Conservation (phyloP, 2,888 invertebrate genomes). For the Sminthurinus aureus region DNA sequence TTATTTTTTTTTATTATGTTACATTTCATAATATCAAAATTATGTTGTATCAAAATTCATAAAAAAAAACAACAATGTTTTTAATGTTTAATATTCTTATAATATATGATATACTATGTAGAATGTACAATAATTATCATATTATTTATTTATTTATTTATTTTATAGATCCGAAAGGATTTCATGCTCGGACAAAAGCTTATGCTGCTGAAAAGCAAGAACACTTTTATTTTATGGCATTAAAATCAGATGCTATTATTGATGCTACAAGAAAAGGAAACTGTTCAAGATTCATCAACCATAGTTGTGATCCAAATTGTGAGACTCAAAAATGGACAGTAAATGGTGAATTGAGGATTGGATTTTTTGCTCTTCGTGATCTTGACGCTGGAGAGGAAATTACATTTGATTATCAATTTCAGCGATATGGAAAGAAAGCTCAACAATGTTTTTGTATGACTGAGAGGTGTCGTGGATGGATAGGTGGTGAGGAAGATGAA, state of each 20-base stretch:
- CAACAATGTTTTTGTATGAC: conserved; percentile 96
- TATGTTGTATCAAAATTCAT: too few relatives aligned
- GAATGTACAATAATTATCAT: too few relatives aligned
- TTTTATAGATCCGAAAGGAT: conserved; percentile 77
- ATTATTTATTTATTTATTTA: too few relatives aligned
- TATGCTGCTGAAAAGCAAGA: conserved; percentile 89
- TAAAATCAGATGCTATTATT: conserved; percentile 91
- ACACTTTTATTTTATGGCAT: conserved; percentile 98
- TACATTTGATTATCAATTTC: conserved; percentile 98
- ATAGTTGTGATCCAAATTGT: conserved; percentile 98
- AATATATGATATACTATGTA: too few relatives aligned
- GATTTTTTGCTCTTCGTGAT: conserved; percentile 90
- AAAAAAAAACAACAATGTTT: too few relatives aligned
- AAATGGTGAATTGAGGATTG: conserved; percentile 90
- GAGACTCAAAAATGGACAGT: conserved; percentile 97
- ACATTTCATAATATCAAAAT: too few relatives aligned
- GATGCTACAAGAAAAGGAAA: conserved; percentile 97
- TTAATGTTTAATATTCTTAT: too few relatives aligned
- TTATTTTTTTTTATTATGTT: too few relatives aligned
- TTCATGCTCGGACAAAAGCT: conserved; percentile 83
- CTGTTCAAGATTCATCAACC: conserved; percentile 96
- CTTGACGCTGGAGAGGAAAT: conserved; percentile 91
- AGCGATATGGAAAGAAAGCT: conserved; percentile 94
- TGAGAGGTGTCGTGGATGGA: conserved; percentile 89
- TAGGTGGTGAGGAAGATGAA: conserved; percentile 86